phyloP scores from a whole-genome alignment of 2,888 invertebrate genomes.

The Eupithecia pulchellata region DNA sequence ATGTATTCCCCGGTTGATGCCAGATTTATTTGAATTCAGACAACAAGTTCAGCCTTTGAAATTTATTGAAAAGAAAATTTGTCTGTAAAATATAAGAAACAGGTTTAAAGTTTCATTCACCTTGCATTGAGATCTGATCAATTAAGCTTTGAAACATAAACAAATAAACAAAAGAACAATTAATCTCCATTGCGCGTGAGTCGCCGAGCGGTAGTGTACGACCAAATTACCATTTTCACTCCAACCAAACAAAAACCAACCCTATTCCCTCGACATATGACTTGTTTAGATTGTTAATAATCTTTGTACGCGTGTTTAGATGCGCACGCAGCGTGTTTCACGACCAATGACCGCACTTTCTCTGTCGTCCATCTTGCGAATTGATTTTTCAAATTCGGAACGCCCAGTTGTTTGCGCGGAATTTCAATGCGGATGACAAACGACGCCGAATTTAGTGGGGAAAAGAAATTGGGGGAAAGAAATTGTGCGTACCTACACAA shows the following conservation, averaged over 20 bases:
- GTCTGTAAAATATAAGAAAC: too few species aligned
- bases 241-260: slow-evolving; percentile 36
- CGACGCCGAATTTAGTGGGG: background rate
- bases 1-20: too few species aligned
- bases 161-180: slow-evolving; percentile 78
- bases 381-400: slow-evolving; percentile 71
- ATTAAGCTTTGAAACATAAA: slow-evolving; percentile 54
- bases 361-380: slow-evolving; percentile 75
- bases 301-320: slow-evolving; percentile 66
- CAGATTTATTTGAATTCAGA: too few species aligned
- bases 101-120: background rate
- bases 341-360: slow-evolving; percentile 85
- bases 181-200: slow-evolving; percentile 79
- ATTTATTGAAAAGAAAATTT: too few species aligned
- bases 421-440: slow-evolving; percentile 44
- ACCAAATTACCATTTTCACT: slow-evolving; percentile 50
- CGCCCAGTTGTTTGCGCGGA: slow-evolving; percentile 57
- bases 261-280: slow-evolving; percentile 34
- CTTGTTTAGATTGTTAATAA: slow-evolving; percentile 30
- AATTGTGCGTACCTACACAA: too few species aligned
- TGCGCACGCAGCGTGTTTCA: slow-evolving; percentile 72
- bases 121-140: slow-evolving; percentile 17
- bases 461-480: slow-evolving; percentile 29
- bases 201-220: slow-evolving; percentile 72
- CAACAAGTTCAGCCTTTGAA: too few species aligned